These are phyloP conservation scores for Tiliqua scincoides DNA, from an alignment of 2,113 vertebrate genomes.

Conservation along the genomic window DNA sequence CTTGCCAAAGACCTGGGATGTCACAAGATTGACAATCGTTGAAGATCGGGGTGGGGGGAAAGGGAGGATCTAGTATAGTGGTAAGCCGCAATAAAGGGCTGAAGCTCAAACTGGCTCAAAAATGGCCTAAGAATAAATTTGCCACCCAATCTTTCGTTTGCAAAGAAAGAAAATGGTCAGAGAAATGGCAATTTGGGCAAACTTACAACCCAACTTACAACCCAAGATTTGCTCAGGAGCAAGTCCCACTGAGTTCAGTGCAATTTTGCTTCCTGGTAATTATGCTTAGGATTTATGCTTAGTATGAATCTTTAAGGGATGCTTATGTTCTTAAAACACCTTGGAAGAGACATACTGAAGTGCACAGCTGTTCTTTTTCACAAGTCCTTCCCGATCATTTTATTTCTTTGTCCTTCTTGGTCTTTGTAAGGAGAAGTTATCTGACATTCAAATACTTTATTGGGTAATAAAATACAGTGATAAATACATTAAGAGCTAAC, in stretches of 20 bases:
- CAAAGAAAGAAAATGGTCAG: no score
- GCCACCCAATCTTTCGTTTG: no score
- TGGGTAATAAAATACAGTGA: conserved; percentile 12
- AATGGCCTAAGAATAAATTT: no score
- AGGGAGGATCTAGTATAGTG: no score
- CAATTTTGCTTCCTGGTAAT: background rate
- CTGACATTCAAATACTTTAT: conserved; percentile 1
- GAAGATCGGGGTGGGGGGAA: no score
- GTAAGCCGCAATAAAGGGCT: no score
- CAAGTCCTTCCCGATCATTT: conserved; percentile 1
- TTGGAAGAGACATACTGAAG: conserved; percentile 2
- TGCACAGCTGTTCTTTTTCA: conserved; percentile 12
- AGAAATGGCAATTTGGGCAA: no score
- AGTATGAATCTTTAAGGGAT: background rate
- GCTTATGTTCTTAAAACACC: background rate
- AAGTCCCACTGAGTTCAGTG: background rate
- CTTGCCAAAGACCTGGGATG: background rate
- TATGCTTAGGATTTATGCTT: background rate
- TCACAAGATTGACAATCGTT: no score
- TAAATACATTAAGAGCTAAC: background rate
- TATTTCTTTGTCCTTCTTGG: conserved; percentile 6
- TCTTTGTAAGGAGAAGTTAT: conserved; percentile 23
- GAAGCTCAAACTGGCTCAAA: no score
- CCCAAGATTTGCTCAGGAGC: background rate
- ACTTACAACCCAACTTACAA: no score